Base-by-base conservation (phyloP, 2,797 vertebrate genomes). In the Nyctibius grandis region DNA sequence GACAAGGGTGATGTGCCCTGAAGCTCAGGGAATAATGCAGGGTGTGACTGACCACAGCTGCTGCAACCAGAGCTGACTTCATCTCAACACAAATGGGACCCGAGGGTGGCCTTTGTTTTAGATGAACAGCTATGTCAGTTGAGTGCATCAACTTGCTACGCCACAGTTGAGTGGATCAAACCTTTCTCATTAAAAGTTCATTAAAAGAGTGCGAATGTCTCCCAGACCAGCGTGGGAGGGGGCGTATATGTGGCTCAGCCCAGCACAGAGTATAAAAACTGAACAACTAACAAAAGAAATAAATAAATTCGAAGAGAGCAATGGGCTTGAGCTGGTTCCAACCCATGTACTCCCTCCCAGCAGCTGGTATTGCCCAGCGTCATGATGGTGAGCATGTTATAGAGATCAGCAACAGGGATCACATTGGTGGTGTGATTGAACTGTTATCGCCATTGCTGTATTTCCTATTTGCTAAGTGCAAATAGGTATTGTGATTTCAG, bases 391-490 rank as follows among this genome's bases (percentile, higher is more conserved):
- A 82, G n/a, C 9, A 6, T 9, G 15, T 11, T n/a, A 61, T 0
- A 76, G n/a, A 69, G 33, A 94, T 15, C 45, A 85, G 47, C 19
- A 88, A 25, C 11, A 57, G 3, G 18, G 12, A 65, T 23, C 40
- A 61, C 12, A 6, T 0, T 11, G 7, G 12, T 22, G 53, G 0
- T 78, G 54, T 7, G 17, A 76, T 0, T 15, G 16, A 77, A 65
- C 22, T 59, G 47, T 38, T 65, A 38, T 0, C 56, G 15, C 28
- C 60, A 11, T 12, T 59, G n/a, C 63, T 61, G 3, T 50, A 50
- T 47, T 89, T 83, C 2, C 1, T 15, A 33, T 40, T 74, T 77
- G 57, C 15, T 50, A 74, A 78, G 42, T 9, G 33, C 5, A 87
- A 63, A n/a, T 48, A 9, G 8, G 8, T 63, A 59, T 42, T 61